A percentile compares a stretch with the other conserved stretches of the same genome.
phyloP scores from a whole-genome alignment of 2,113 vertebrate genomes.

The Toxotes chatareus region DNA sequence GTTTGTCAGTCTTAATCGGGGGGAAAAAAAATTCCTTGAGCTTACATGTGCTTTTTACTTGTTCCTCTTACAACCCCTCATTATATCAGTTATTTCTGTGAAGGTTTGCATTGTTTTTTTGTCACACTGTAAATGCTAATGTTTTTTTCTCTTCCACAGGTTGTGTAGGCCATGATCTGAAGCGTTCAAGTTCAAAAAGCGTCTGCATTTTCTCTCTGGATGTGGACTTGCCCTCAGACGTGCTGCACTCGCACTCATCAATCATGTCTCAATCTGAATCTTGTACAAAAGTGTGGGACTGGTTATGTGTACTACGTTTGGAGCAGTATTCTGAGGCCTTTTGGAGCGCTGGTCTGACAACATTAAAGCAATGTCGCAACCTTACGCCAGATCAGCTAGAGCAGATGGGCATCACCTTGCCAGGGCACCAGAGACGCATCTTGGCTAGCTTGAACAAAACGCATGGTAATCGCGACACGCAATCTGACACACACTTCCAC shows the following conservation, averaged over 20 bases:
- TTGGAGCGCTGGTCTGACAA: slow-evolving; percentile 75
- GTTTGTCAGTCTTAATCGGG: neutral
- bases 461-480: neutral
- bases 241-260: neutral
- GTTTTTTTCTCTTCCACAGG: slow-evolving; percentile 54
- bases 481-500: slow-evolving; percentile 1
- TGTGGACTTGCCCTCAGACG: neutral
- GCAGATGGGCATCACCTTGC: slow-evolving; percentile 86
- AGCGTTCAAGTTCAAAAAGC: no score
- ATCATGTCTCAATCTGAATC: slow-evolving; percentile 79
- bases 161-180: slow-evolving; percentile 54
- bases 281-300: slow-evolving; percentile 77
- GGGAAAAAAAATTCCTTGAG: neutral
- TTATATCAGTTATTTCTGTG: neutral
- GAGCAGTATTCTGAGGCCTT: slow-evolving; percentile 90
- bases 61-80: neutral
- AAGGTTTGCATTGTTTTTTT: neutral
- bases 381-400: slow-evolving; percentile 83
- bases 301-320: slow-evolving; percentile 89
- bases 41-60: neutral
- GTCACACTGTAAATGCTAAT: neutral
- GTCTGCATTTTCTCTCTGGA: slow-evolving; percentile 32
- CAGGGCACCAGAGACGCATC: slow-evolving; percentile 92
- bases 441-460: slow-evolving; percentile 88
- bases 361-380: slow-evolving; percentile 83